Base-by-base conservation (phyloP, 2,113 vertebrate species). In the Rattus rattus region DNA sequence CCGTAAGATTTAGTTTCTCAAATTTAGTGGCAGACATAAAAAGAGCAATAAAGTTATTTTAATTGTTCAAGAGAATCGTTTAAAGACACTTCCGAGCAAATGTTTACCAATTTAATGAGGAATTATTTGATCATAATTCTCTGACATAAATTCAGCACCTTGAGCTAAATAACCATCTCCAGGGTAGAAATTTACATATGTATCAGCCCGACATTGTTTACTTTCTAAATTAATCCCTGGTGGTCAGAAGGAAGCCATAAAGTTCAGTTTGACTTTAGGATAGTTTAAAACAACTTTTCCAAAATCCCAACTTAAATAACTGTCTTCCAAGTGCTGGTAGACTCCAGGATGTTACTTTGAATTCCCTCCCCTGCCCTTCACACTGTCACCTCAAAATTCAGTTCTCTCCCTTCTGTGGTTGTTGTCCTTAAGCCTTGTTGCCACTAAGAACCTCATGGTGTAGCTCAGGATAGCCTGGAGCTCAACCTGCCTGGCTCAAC, bases 41-140 rank as follows among this genome's bases (percentile, higher is more conserved):
- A 92, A 97, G 9, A 93, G 95, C 90, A 97, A 97, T 92, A 63
- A 97, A 96, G 75, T 72, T 75, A 96, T 94, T 97, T 93, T 81
- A 96, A 96, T 91, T 79, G 75, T 30, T 96, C 77, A 33, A 94
- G 67, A 80, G 12, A 72, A 96, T 63, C 61, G 17, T 94, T 97
- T 91, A 92, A 95, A 94, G 73, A 86, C 69, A 56, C 80, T 95
- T 88, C 54, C 33, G 77, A 77, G 56, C 65, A 96, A 97, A 96
- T 96, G 72, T 87, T 92, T 96, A 79, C 63, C 56, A 67, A 93
- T 77, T 97, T 96, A 96, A 96, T 96, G 75, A 98, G 94, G 96
- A 97, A 98, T 97, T 95, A 97, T 95, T 95, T 97, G 88, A 97
- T 96, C 94, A 95, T 76, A 96, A 96, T 85, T 96, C 75, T 96